phyloP scores from a whole-genome alignment of 2,888 invertebrate genomes.

The Polymixis lichenea region DNA sequence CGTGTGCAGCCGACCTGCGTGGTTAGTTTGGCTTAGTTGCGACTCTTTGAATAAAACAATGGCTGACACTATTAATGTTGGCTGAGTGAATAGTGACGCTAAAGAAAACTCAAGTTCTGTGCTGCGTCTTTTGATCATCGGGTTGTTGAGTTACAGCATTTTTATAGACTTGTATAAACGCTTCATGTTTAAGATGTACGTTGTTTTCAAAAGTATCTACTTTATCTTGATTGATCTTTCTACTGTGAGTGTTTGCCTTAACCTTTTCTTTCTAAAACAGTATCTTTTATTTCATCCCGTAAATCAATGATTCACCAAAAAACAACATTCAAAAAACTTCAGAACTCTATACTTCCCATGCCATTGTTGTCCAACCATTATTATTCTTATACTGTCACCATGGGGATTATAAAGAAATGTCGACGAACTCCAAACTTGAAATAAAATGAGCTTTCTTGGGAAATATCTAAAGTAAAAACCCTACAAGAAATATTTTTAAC shows the following conservation, averaged over 20 bases:
- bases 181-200: conserved; percentile 7
- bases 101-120: conserved; percentile 43
- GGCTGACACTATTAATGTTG: conserved; percentile 62
- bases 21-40: conserved; percentile 71
- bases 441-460: conserved; percentile 41
- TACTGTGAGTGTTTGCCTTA: not conserved
- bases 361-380: conserved; percentile 21
- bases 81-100: conserved; percentile 59
- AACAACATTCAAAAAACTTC: conserved; percentile 4
- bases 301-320: conserved; percentile 11
- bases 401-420: conserved; percentile 44
- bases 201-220: conserved; percentile 9
- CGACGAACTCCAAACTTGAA: conserved; percentile 45
- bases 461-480: conserved; percentile 63
- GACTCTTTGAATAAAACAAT: conserved; percentile 68
- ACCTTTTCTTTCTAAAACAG: conserved; percentile 5
- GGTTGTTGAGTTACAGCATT: conserved; percentile 14
- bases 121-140: conserved; percentile 30
- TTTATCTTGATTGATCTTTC: conserved; percentile 13
- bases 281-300: conserved; percentile 4
- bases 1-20: conserved; percentile 56
- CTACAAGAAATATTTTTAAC: conserved; percentile 58
- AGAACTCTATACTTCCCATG: conserved; percentile 17
- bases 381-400: conserved; percentile 41
- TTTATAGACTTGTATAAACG: conserved; percentile 3